Conservation (phyloP, 2,797 vertebrate species). For the Picus viridis region DNA sequence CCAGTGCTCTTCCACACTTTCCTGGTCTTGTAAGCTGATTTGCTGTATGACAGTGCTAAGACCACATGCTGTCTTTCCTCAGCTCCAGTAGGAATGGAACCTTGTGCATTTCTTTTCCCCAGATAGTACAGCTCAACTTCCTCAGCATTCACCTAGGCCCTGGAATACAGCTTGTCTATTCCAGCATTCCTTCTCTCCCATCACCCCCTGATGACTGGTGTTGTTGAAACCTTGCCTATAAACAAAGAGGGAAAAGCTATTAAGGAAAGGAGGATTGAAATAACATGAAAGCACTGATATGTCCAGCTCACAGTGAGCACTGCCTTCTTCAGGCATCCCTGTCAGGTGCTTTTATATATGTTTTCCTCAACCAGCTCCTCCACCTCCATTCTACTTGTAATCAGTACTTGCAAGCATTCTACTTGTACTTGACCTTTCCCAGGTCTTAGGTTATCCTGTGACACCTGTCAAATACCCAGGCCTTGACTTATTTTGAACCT, state of each 20-base stretch:
- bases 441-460: background rate
- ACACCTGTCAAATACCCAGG: background rate
- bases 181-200: background rate
- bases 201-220: background rate
- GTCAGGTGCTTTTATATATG: background rate
- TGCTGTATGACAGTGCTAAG: background rate
- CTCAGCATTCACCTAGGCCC: background rate
- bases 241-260: background rate
- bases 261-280: background rate
- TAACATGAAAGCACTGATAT: background rate
- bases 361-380: background rate
- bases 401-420: background rate
- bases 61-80: background rate
- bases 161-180: background rate
- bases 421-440: background rate
- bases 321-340: background rate
- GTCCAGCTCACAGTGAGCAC: background rate
- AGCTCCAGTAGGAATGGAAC: background rate
- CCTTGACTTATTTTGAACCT: background rate
- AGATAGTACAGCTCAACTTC: background rate
- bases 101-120: background rate
- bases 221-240: background rate
- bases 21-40: background rate
- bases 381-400: background rate
- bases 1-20: background rate